Conservation (phyloP, 2,797 vertebrate genomes). For the Poeciliopsis turneri region DNA sequence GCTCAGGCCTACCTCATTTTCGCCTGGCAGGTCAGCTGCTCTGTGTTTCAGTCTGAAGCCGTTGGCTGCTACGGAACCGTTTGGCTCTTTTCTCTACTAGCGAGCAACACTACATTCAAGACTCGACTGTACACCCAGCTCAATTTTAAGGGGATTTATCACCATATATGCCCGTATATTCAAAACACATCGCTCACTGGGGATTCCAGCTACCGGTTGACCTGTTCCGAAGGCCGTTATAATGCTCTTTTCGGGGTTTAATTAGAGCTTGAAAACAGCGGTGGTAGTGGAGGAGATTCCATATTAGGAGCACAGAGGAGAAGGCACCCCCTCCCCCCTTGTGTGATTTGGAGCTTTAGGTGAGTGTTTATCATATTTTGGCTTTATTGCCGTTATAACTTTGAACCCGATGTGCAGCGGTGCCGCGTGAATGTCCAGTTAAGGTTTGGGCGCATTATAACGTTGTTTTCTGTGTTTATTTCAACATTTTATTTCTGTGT, state of each 20-base stretch:
- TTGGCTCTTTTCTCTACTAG: slow-evolving; percentile 93
- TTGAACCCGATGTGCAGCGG: neutral
- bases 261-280: slow-evolving; percentile 72
- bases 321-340: slow-evolving; percentile 75
- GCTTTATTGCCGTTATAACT: slow-evolving; percentile 59
- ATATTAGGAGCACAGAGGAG: slow-evolving; percentile 82
- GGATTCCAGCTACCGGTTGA: slow-evolving; percentile 70
- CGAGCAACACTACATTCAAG: slow-evolving; percentile 87
- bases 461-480: slow-evolving; percentile 62
- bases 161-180: slow-evolving; percentile 58
- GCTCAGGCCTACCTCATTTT: slow-evolving; percentile 79
- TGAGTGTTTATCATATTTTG: slow-evolving; percentile 74
- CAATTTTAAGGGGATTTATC: slow-evolving; percentile 70
- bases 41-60: slow-evolving; percentile 82
- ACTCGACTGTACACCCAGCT: slow-evolving; percentile 83
- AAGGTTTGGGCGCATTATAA: slow-evolving; percentile 40
- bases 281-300: slow-evolving; percentile 84
- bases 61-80: slow-evolving; percentile 92
- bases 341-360: slow-evolving; percentile 79
- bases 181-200: slow-evolving; percentile 72
- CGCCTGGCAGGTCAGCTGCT: slow-evolving; percentile 79
- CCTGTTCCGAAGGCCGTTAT: slow-evolving; percentile 71
- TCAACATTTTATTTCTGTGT: slow-evolving; percentile 62
- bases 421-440: neutral
- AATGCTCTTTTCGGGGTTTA: slow-evolving; percentile 75